Evolutionary conservation across 2,888 invertebrate species (phyloP).

Genomic region (Dasysyrphus tricinctus): DNA sequence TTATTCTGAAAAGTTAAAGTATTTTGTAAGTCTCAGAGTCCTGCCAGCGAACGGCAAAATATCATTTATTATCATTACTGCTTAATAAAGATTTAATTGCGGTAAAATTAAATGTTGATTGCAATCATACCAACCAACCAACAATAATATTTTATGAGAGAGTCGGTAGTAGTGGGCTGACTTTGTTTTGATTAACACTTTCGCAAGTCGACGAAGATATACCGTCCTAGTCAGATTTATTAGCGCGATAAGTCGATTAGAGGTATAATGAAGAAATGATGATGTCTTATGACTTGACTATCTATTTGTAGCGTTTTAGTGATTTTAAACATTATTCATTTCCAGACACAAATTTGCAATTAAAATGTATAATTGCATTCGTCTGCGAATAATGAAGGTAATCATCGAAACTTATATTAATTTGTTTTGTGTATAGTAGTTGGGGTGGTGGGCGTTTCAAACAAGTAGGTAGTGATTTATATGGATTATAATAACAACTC

Average conservation of each 20-base stretch:
- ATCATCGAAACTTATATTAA: background rate
- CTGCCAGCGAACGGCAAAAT: background rate
- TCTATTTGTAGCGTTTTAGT: background rate
- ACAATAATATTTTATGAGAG: background rate
- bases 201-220: background rate
- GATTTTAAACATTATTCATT: background rate
- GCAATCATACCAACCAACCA: slow-evolving; percentile 12
- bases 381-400: background rate
- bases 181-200: slow-evolving; percentile 19
- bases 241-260: background rate
- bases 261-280: background rate
- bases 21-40: background rate
- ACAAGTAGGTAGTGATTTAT: background rate
- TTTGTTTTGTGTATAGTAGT: background rate
- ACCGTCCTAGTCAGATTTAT: background rate
- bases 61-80: slow-evolving; percentile 32
- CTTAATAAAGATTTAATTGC: slow-evolving; percentile 66
- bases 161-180: background rate
- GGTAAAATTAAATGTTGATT: slow-evolving; percentile 50
- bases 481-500: background rate
- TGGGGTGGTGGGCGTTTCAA: background rate
- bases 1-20: slow-evolving; percentile 2
- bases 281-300: background rate
- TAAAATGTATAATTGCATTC: background rate
- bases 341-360: background rate